phyloP scores from a whole-genome alignment of 2,113 vertebrate species.

The Pycnonotus jocosus region DNA sequence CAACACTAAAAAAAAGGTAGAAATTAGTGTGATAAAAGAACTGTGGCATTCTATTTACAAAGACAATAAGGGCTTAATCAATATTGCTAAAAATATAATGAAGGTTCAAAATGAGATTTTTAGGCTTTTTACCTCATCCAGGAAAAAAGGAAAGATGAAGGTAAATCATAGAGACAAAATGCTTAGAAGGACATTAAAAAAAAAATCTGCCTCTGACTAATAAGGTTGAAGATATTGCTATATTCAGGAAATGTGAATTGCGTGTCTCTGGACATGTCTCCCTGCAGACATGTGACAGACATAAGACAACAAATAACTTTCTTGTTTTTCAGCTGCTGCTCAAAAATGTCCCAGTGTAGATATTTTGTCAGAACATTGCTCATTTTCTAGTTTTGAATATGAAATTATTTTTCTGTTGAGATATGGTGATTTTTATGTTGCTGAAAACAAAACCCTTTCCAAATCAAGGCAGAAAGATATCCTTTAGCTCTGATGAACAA shows the following conservation, averaged over 20 bases:
- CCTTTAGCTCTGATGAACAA: background rate
- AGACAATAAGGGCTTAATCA: background rate
- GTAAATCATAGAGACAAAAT: background rate
- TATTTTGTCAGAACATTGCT: background rate
- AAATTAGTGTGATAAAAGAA: background rate
- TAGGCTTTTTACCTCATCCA: background rate
- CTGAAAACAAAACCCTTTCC: background rate
- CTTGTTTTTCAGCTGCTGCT: background rate
- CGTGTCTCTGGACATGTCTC: background rate
- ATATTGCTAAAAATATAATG: background rate
- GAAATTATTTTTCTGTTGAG: background rate
- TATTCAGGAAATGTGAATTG: background rate
- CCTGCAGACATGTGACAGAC: background rate
- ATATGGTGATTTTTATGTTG: background rate
- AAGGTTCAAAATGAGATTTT: background rate
- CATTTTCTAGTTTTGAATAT: background rate
- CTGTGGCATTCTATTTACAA: background rate
- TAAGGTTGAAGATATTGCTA: background rate
- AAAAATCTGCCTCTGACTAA: background rate
- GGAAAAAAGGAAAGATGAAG: background rate
- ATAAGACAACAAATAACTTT: background rate
- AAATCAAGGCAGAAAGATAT: background rate
- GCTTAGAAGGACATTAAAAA: background rate
- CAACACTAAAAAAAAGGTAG: background rate
- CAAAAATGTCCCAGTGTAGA: background rate